Conservation (phyloP, 2,888 invertebrate species). For the Hyalella azteca region DNA sequence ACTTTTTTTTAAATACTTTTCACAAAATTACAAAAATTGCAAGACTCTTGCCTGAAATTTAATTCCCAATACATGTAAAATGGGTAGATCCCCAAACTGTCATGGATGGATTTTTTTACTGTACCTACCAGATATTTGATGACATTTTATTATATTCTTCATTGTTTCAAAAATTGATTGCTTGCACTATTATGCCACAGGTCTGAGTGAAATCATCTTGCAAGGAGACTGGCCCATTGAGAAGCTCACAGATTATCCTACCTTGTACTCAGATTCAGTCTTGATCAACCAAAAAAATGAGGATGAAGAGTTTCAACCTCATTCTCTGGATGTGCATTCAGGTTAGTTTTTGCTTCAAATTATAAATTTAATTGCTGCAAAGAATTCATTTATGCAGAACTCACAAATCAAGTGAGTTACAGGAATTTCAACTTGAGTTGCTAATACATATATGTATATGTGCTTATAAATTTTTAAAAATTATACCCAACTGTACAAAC, state of each 20-base stretch:
- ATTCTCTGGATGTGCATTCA: slow-evolving; percentile 54
- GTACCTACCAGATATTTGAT: neutral
- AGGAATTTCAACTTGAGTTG: too few relatives aligned
- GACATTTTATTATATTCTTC: neutral
- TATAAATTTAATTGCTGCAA: too few relatives aligned
- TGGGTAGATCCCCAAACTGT: neutral
- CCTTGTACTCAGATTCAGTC: slow-evolving; percentile 43
- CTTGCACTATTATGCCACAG: slow-evolving; percentile 7
- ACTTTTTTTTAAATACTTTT: neutral
- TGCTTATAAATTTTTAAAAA: too few relatives aligned
- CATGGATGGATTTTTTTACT: neutral
- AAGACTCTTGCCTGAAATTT: neutral
- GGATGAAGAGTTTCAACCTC: slow-evolving; percentile 49
- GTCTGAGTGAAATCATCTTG: slow-evolving; percentile 53
- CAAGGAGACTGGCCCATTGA: slow-evolving; percentile 47
- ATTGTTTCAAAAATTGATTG: neutral
- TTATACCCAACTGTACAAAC: too few relatives aligned
- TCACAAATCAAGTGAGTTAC: too few relatives aligned
- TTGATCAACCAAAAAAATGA: slow-evolving; percentile 38
- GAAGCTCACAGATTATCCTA: slow-evolving; percentile 45
- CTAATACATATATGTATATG: too few relatives aligned
- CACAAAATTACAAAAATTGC: neutral
- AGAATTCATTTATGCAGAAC: too few relatives aligned
- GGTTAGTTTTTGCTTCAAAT: slow-evolving; percentile 38
- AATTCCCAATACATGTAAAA: neutral